Evolutionary conservation across 2,888 invertebrate species (phyloP).

Genomic region (Watsonalla binaria): DNA sequence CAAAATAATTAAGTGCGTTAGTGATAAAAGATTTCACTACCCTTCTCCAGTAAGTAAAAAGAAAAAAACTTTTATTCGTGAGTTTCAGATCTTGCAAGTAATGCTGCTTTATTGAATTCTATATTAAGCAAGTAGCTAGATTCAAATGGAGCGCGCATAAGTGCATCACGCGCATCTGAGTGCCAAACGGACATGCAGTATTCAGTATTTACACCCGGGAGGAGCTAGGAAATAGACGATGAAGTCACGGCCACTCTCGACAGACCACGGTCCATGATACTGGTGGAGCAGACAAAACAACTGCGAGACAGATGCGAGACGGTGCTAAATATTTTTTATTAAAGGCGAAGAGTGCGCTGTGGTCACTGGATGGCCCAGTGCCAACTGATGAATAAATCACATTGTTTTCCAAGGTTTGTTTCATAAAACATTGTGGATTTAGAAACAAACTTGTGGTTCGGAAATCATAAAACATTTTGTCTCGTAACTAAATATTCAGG

Average conservation of each 20-base stretch:
- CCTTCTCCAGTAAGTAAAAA: no score
- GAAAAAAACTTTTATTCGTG: no score
- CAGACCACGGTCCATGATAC: conserved; percentile 6
- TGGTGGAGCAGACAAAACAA: conserved; percentile 18
- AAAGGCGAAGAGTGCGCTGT: conserved; percentile 35
- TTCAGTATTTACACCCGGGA: not conserved
- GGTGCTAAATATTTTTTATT: conserved; percentile 29
- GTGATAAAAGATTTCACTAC: no score
- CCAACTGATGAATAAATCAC: conserved; percentile 34
- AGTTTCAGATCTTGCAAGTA: no score
- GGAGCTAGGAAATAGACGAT: not conserved
- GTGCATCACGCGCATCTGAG: no score
- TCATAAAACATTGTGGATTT: conserved; percentile 5
- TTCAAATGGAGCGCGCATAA: no score
- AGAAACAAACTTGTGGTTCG: not conserved
- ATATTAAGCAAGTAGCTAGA: no score
- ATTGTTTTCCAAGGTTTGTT: conserved; percentile 19
- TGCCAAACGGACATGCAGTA: no score
- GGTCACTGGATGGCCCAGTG: conserved; percentile 33
- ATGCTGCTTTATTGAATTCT: no score
- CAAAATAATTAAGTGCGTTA: no score
- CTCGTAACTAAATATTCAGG: not conserved
- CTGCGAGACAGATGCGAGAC: conserved; percentile 41
- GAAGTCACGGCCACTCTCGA: conserved; percentile 10
- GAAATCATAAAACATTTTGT: not conserved